phyloP scores from a whole-genome alignment of 2,888 invertebrate species.

The Incurvaria masculella region DNA sequence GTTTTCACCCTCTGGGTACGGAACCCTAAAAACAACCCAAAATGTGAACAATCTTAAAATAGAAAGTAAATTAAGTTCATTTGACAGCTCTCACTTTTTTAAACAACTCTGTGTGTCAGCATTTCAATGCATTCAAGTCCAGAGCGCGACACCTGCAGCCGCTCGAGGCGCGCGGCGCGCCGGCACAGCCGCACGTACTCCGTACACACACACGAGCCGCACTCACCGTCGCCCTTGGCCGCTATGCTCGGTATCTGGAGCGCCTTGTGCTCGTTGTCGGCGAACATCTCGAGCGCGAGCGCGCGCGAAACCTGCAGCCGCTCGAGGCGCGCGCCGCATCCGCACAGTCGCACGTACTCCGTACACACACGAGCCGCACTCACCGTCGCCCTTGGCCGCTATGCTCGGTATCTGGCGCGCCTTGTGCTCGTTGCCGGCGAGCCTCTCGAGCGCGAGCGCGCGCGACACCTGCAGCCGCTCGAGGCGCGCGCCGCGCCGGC shows the following conservation, averaged over 20 bases:
- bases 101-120: no score
- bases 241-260: slow-evolving; percentile 83
- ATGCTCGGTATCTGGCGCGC: slow-evolving; percentile 81
- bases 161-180: slow-evolving; percentile 64
- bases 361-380: slow-evolving; percentile 64
- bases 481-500: slow-evolving; percentile 59
- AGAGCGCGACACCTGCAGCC: slow-evolving; percentile 68
- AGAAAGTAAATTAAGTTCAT: no score
- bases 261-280: slow-evolving; percentile 77
- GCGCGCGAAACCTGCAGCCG: slow-evolving; percentile 69
- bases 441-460: neutral
- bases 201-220: slow-evolving; percentile 58
- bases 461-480: slow-evolving; percentile 73
- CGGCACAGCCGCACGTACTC: slow-evolving; percentile 70
- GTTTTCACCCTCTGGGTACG: no score
- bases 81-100: no score
- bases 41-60: no score
- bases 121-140: no score
- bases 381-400: slow-evolving; percentile 56
- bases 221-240: slow-evolving; percentile 50
- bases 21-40: no score
- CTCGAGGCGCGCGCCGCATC: slow-evolving; percentile 64
- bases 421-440: slow-evolving; percentile 77
- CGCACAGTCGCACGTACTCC: slow-evolving; percentile 69
- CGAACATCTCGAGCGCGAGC: slow-evolving; percentile 80